Evolutionary conservation across 1,140 invertebrate species (phyloP).

Genomic region (Scylla paramamosain): DNA sequence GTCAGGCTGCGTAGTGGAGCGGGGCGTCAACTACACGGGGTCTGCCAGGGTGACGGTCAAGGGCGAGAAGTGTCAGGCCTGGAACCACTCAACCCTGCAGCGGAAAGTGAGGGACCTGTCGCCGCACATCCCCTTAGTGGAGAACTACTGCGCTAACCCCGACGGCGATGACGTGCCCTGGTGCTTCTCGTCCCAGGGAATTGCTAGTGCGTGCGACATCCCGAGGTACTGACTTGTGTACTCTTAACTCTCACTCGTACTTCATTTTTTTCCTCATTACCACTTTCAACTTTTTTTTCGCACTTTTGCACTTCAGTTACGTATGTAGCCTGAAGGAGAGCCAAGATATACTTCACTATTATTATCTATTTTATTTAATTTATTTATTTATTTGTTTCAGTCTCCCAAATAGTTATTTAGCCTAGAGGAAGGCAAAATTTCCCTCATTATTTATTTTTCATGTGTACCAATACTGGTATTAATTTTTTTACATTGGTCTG

Average conservation of each 20-base stretch:
- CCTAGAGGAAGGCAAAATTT: too few relatives aligned
- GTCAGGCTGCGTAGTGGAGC: conserved; percentile 66
- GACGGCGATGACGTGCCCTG: conserved; percentile 82
- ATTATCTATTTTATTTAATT: too few relatives aligned
- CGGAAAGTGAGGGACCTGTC: conserved; percentile 34
- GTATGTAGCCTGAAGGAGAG: neutral
- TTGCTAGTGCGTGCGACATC: conserved; percentile 83
- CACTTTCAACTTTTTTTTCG: conserved; percentile 2
- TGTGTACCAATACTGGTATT: too few relatives aligned
- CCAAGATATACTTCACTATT: too few relatives aligned
- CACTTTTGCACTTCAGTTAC: too few relatives aligned
- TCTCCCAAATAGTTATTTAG: too few relatives aligned
- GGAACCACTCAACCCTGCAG: conserved; percentile 80
- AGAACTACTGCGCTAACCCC: conserved; percentile 84
- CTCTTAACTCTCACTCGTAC: neutral
- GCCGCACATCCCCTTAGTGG: conserved; percentile 64
- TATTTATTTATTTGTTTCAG: too few relatives aligned
- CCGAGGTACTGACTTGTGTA: conserved; percentile 79
- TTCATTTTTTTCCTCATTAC: neutral
- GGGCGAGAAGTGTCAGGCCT: conserved; percentile 82
- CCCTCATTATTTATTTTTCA: too few relatives aligned
- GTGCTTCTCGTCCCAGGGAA: conserved; percentile 81
- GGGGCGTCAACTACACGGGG: conserved; percentile 80
- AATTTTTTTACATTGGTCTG: too few relatives aligned
- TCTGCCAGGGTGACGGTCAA: conserved; percentile 81